A percentile compares a stretch with the other conserved stretches of the same genome.
phyloP scores from a whole-genome alignment of 2,113 vertebrate species.

The Alethe diademata region DNA sequence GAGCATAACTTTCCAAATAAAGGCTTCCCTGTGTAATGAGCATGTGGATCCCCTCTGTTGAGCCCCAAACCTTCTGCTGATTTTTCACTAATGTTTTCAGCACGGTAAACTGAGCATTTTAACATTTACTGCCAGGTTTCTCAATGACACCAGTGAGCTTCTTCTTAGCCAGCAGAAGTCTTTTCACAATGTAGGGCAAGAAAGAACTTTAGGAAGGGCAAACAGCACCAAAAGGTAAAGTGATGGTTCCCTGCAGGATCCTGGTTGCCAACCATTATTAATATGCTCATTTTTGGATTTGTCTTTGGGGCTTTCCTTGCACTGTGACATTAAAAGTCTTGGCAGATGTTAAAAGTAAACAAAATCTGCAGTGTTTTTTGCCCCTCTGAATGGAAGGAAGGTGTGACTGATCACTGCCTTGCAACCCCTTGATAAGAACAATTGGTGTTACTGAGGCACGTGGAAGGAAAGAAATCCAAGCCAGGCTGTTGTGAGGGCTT shows the following conservation, averaged over 20 bases:
- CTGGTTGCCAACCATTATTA: slow-evolving; percentile 71
- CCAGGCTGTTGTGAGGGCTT: neutral
- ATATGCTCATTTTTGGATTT: slow-evolving; percentile 65
- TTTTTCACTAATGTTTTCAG: neutral
- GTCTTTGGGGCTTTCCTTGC: slow-evolving; percentile 57
- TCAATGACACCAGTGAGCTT: slow-evolving; percentile 27
- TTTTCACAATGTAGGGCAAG: slow-evolving; percentile 37
- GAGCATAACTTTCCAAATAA: neutral
- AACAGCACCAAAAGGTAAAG: slow-evolving; percentile 55
- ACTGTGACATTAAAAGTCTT: slow-evolving; percentile 58
- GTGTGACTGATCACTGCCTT: slow-evolving; percentile 67
- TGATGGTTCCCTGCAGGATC: neutral
- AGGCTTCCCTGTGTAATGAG: neutral
- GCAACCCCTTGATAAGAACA: slow-evolving; percentile 58
- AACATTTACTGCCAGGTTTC: slow-evolving; percentile 7
- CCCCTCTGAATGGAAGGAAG: slow-evolving; percentile 69
- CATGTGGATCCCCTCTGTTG: neutral
- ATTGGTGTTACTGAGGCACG: slow-evolving; percentile 44
- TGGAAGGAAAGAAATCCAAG: slow-evolving; percentile 48
- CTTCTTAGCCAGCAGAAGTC: slow-evolving; percentile 25
- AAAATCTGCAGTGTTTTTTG: slow-evolving; percentile 46
- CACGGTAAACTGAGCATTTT: neutral
- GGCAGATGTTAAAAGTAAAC: slow-evolving; percentile 76
- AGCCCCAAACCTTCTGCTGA: neutral
- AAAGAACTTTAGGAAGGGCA: slow-evolving; percentile 61